A percentile compares a stretch with the other conserved stretches of the same genome.
phyloP scores from a whole-genome alignment of 2,888 invertebrate genomes.

The Lacanobia wlatinum region DNA sequence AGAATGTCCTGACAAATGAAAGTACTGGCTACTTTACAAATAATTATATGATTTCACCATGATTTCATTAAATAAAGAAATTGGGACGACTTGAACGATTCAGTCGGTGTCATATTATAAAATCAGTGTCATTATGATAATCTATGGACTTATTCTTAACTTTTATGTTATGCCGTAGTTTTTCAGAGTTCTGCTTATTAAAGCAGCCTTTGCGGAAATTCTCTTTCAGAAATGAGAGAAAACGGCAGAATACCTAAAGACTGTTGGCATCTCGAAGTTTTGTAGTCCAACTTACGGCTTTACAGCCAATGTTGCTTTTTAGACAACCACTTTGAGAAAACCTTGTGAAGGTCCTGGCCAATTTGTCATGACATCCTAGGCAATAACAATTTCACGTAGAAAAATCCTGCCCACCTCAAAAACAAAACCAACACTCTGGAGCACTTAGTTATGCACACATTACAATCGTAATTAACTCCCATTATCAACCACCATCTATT shows the following conservation, averaged over 20 bases:
- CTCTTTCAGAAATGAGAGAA: neutral
- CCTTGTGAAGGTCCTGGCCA: neutral
- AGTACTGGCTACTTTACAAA: no score
- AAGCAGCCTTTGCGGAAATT: neutral
- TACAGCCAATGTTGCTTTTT: neutral
- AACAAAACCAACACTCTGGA: slow-evolving; percentile 13
- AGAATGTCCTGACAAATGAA: neutral
- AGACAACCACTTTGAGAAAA: neutral
- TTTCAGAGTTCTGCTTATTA: neutral
- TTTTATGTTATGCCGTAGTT: neutral
- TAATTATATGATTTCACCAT: no score
- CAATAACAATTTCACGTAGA: neutral
- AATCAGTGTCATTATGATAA: neutral
- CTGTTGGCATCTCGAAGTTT: neutral
- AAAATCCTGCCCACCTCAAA: neutral
- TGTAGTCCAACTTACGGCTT: neutral
- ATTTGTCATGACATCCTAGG: no score
- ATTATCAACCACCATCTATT: slow-evolving; percentile 52
- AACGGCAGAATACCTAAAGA: neutral
- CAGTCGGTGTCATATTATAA: neutral
- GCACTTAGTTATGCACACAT: slow-evolving; percentile 31
- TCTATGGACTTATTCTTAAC: neutral
- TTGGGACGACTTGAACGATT: no score
- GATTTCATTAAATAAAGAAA: neutral
- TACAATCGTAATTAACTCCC: slow-evolving; percentile 39